Base-by-base conservation (phyloP, 1,140 invertebrate genomes). In the Tribolium castaneum region DNA sequence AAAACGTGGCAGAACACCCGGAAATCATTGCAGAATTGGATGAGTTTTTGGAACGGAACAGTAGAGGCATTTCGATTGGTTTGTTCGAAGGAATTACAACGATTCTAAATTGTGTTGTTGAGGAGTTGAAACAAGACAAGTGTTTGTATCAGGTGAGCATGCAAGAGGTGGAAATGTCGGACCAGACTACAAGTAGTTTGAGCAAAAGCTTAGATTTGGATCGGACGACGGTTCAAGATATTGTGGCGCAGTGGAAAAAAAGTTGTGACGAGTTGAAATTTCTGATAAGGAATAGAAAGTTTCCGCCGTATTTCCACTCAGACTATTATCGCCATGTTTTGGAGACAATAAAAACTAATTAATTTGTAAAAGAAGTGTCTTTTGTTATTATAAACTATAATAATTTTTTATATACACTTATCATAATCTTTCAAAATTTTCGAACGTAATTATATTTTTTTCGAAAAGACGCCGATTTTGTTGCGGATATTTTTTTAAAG, bases 261-360 rank as follows among this genome's bases (percentile, higher is more conserved):
- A 22, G 7, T 35, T 35, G 59, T 9, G 30, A 35, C 3, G 30
- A 34, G 6, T 66, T 39, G 3, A 35, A 30, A 13, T 35, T 13
- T 12, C 30, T 39, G 7, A 66, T 66, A n/a, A 34, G 30, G 25
- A 66, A 66, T 14, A 66, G 14, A 6, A 66, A 13, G 12, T 66
- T 66, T 66, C 30, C 59, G 3, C 25, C 30, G n/a, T 66, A 66
- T 66, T 66, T 66, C n/a, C 30, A 66, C 7, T 66, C 59, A 4
- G 59, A 66, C 13, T 66, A 66, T 14, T 66, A 66, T 66, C 59
- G 30, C 1, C 19, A 66, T 12, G 12, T 66, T 6, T 35, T 66
- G 30, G 13, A 10, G 3, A 5, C 30, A 66, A 13, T 66, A 34
- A 35, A 66, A 35, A 14, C 59, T 4, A 12, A 25, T 3, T 35